Percentiles rank a stretch among this genome's conserved stretches.
These are phyloP conservation scores for Cepphus grylle DNA, from an alignment of 2,113 vertebrate genomes.

Conservation along the genomic window DNA sequence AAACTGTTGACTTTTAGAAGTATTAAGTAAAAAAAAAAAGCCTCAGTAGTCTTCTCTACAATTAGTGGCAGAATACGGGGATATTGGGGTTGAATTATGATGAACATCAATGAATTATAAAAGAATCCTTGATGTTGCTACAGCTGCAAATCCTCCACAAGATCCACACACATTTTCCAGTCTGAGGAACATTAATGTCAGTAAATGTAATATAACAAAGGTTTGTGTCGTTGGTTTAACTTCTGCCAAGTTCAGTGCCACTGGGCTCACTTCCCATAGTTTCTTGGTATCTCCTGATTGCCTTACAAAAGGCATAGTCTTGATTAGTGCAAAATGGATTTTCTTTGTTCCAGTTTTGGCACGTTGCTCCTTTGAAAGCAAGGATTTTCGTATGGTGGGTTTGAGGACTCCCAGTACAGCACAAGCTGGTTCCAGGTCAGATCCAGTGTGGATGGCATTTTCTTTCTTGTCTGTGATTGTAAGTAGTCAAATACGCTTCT, in stretches of 20 bases:
- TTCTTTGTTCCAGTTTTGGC: not conserved
- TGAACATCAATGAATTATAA: not conserved
- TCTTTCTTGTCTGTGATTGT: not conserved
- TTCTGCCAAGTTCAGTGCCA: not conserved
- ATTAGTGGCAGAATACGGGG: not conserved
- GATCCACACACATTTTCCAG: not conserved
- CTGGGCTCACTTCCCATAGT: not conserved
- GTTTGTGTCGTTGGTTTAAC: not conserved
- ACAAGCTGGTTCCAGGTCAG: not conserved
- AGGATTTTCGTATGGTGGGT: not conserved
- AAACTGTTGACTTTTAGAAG: not conserved
- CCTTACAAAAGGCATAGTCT: not conserved
- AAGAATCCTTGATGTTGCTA: not conserved
- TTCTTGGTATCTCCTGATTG: not conserved
- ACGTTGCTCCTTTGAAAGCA: not conserved
- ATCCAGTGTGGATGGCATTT: not conserved
- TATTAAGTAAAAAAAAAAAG: not conserved
- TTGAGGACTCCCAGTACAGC: not conserved
- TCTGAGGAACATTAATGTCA: not conserved
- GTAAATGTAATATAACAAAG: not conserved
- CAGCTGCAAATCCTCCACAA: not conserved
- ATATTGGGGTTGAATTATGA: not conserved
- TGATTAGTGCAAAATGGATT: not conserved
- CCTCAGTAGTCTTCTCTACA: not conserved
- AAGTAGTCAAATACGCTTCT: not conserved